Evolutionary conservation across 2,888 invertebrate genomes (phyloP), one percentile per base, ranked within the genome.

Genomic region (Seira sanloemensis): DNA sequence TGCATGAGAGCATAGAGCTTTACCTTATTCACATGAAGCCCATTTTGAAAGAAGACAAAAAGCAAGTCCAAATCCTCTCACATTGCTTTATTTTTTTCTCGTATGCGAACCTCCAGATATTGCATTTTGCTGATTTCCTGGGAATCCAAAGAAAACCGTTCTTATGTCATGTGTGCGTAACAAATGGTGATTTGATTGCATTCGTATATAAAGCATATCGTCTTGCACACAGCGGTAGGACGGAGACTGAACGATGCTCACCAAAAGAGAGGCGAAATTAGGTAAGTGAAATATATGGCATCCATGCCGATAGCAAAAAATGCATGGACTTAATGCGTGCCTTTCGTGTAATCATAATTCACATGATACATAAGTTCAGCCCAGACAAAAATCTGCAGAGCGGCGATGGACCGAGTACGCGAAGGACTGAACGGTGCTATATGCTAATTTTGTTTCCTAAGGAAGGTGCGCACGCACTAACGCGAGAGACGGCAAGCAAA

Each of bases 121-220:
- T 62, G 21, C 9, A 62, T 62, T 62, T 62, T 62, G 21, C 9
- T n/a, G n/a, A n/a, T n/a, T n/a, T n/a, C n/a, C n/a, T 62, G 62
- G 21, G 21, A 62, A 23, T 50, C 62, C 62, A n/a, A n/a, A n/a
- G 58, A 37, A 50, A 50, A 50, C 50, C 23, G 62, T 62, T 62
- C 16, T 62, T 62, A 23, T 62, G 62, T 62, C 62, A 62, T 62
- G 62, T 62, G 62, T 23, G 62, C 62, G 62, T 62, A 62, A 62
- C 62, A 62, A 62, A 62, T 62, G 62, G 62, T 62, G 62, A 62
- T 62, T 62, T 62, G 19, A 62, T 62, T 62, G 21, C 58, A n/a
- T n/a, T n/a, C n/a, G 12, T 50, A 50, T 50, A 62, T 62, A 23
- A 62, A 62, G 37, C 5, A 62, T 16, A 62, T 62, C 62, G 62